A percentile compares a stretch with the other conserved stretches of the same genome.
Conservation (phyloP, 1,140 invertebrate species). For the Scaptodrosophila lebanonensis region DNA sequence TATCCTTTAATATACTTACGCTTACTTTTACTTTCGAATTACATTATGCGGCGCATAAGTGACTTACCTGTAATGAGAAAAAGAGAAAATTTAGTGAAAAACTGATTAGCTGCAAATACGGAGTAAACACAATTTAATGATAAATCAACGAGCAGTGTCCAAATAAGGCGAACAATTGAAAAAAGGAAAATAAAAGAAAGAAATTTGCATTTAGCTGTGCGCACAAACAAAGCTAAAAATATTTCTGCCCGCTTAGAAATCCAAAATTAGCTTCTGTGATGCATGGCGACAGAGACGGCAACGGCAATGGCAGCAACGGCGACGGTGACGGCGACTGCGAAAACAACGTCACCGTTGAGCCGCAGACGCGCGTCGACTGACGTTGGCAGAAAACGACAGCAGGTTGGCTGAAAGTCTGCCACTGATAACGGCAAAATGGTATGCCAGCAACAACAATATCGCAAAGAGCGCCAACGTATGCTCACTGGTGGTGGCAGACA, state of each 20-base stretch:
- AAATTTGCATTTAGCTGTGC: slow-evolving; percentile 58
- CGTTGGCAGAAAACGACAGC: slow-evolving; percentile 44
- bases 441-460: slow-evolving; percentile 52
- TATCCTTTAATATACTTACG: slow-evolving; percentile 27
- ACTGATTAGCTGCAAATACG: slow-evolving; percentile 59
- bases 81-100: slow-evolving; percentile 33
- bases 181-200: slow-evolving; percentile 13
- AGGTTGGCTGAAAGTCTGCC: slow-evolving; percentile 72
- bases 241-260: slow-evolving; percentile 68
- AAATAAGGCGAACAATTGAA: slow-evolving; percentile 74
- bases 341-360: slow-evolving; percentile 16
- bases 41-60: slow-evolving; percentile 8
- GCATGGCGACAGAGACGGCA: slow-evolving; percentile 39
- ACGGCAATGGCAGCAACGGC: slow-evolving; percentile 16
- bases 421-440: slow-evolving; percentile 72
- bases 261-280: slow-evolving; percentile 65
- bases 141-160: slow-evolving; percentile 64
- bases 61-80: slow-evolving; percentile 56
- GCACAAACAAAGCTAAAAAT: slow-evolving; percentile 55
- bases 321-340: slow-evolving; percentile 21
- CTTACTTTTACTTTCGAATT: slow-evolving; percentile 29
- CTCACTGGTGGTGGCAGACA: background rate
- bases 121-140: slow-evolving; percentile 61
- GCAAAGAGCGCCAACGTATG: slow-evolving; percentile 41
- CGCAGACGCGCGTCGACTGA: slow-evolving; percentile 11